Percentiles rank a stretch among this genome's conserved stretches.
Conservation (phyloP, 2,797 vertebrate species). For the Chrysocyon brachyurus region DNA sequence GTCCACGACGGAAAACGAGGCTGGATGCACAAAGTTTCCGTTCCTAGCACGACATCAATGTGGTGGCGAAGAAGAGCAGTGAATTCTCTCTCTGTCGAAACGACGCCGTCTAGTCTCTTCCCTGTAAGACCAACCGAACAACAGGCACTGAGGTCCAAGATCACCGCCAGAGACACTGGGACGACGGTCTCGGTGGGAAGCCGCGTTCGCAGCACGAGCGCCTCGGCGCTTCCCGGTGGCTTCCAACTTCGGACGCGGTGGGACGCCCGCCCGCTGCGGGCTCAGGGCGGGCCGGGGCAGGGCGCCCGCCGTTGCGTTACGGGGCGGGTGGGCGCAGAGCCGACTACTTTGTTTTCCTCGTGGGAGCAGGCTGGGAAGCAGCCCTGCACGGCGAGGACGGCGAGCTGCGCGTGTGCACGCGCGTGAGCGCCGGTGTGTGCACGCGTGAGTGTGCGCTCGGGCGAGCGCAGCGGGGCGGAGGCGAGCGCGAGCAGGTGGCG, state of each 20-base stretch:
- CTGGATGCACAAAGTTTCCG: not conserved
- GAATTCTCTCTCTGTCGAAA: not conserved
- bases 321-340: fast-evolving
- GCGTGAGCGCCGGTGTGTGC: not conserved
- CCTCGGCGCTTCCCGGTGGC: not conserved
- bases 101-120: not conserved
- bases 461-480: not conserved
- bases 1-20: not conserved
- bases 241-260: not conserved
- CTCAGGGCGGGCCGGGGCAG: not conserved
- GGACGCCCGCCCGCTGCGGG: not conserved
- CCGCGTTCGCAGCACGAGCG: not conserved
- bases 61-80: not conserved
- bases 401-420: not conserved
- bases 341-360: fast-evolving
- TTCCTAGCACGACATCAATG: not conserved
- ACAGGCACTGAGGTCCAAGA: not conserved
- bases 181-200: not conserved
- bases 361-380: fast-evolving
- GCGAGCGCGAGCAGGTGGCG: not conserved
- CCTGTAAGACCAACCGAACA: not conserved
- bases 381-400: not conserved
- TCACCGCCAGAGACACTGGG: not conserved
- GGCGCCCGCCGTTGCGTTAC: fast-evolving
- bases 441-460: not conserved